Evolutionary conservation across 2,888 invertebrate genomes (phyloP).

Genomic region (Phyllotreta striolata): DNA sequence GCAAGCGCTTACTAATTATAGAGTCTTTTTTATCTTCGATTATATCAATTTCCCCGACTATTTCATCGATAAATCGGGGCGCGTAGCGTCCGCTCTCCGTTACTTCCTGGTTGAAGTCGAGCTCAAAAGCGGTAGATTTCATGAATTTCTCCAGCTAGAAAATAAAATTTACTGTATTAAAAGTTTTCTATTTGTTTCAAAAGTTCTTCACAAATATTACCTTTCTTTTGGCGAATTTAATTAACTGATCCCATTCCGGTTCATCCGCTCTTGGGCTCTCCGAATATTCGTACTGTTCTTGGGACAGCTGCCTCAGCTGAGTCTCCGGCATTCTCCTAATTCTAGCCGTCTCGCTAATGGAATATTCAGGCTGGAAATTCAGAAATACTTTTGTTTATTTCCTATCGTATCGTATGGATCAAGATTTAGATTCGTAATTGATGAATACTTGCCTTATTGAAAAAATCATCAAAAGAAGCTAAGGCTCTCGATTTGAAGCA

Average conservation of each 20-base stretch:
- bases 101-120: constrained; percentile 77
- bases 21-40: constrained; percentile 84
- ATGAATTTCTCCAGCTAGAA: constrained; percentile 70
- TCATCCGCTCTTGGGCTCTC: constrained; percentile 76
- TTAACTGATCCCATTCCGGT: constrained; percentile 81
- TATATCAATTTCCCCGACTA: constrained; percentile 82
- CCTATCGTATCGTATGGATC: too few relatives aligned
- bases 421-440: too few relatives aligned
- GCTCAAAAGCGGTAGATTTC: constrained; percentile 79
- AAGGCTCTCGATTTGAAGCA: constrained; percentile 86
- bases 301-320: constrained; percentile 73
- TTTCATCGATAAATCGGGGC: constrained; percentile 83
- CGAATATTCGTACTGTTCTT: constrained; percentile 78
- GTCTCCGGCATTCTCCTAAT: constrained; percentile 74
- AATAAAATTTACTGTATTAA: background rate
- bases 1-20: constrained; percentile 74
- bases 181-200: background rate
- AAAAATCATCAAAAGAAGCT: constrained; percentile 79
- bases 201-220: constrained; percentile 55
- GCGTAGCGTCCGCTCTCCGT: constrained; percentile 78
- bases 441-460: constrained; percentile 65
- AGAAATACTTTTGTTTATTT: background rate
- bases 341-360: constrained; percentile 74
- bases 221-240: constrained; percentile 80
- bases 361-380: constrained; percentile 54